These are phyloP conservation scores for Chironomus riparius DNA, from an alignment of 2,888 invertebrate species.

Conservation along the genomic window DNA sequence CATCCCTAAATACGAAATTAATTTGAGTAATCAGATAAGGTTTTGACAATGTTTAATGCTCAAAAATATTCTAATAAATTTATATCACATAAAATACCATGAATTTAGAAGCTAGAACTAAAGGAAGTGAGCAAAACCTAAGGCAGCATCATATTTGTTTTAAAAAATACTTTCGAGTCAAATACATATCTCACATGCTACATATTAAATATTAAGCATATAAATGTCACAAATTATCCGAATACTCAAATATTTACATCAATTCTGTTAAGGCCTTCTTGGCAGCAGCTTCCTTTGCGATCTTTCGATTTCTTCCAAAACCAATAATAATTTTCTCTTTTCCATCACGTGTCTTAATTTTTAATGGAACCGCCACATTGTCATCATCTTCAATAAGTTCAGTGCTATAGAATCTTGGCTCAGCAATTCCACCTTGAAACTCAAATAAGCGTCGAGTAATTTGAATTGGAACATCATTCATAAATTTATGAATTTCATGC, in stretches of 20 bases:
- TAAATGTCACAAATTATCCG: too few relatives aligned
- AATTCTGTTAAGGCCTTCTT: slow-evolving; percentile 54
- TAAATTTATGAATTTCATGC: slow-evolving; percentile 75
- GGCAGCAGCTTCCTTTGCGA: slow-evolving; percentile 69
- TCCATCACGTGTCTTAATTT: slow-evolving; percentile 51
- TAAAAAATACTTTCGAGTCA: too few relatives aligned
- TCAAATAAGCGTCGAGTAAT: slow-evolving; percentile 82
- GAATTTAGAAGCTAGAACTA: too few relatives aligned
- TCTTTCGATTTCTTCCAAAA: slow-evolving; percentile 57
- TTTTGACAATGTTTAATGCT: too few relatives aligned
- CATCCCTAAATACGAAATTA: too few relatives aligned
- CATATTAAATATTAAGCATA: too few relatives aligned
- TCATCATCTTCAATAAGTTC: slow-evolving; percentile 33
- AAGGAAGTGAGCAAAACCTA: too few relatives aligned
- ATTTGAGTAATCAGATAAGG: too few relatives aligned
- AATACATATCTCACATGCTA: too few relatives aligned
- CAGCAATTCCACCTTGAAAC: slow-evolving; percentile 54
- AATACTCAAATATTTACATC: background rate
- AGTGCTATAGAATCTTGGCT: slow-evolving; percentile 52
- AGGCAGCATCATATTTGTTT: too few relatives aligned
- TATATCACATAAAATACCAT: too few relatives aligned
- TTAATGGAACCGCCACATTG: slow-evolving; percentile 52
- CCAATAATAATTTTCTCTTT: slow-evolving; percentile 52
- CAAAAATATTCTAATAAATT: too few relatives aligned
- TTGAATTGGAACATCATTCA: slow-evolving; percentile 74